Evolutionary conservation across 2,113 vertebrate genomes (phyloP).

Genomic region (Cromileptes altivelis): DNA sequence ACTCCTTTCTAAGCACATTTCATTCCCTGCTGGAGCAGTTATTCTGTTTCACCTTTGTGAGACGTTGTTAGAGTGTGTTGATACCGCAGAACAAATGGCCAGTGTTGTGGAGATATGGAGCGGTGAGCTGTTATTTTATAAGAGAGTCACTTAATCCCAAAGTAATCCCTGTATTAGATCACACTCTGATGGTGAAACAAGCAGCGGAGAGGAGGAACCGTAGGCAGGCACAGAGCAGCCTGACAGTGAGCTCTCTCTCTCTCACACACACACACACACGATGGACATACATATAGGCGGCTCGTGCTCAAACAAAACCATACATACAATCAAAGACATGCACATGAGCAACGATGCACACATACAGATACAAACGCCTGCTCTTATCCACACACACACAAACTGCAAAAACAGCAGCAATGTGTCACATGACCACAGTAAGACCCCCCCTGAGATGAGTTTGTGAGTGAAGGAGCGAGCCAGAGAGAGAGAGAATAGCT

Average conservation of each 20-base stretch:
- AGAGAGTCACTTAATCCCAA: slow-evolving; percentile 73
- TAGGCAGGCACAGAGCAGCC: slow-evolving; percentile 45
- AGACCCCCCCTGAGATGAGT: slow-evolving; percentile 58
- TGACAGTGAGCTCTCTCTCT: slow-evolving; percentile 9
- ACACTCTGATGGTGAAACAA: slow-evolving; percentile 70
- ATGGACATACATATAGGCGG: slow-evolving; percentile 13
- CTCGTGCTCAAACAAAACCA: slow-evolving; percentile 8
- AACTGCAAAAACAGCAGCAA: slow-evolving; percentile 47
- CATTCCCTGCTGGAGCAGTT: slow-evolving; percentile 16
- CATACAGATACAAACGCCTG: slow-evolving; percentile 28
- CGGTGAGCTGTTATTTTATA: slow-evolving; percentile 65
- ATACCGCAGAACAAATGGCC: slow-evolving; percentile 60
- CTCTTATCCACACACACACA: slow-evolving; percentile 24
- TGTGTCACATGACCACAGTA: slow-evolving; percentile 66
- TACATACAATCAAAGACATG: slow-evolving; percentile 21
- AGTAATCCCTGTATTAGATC: slow-evolving; percentile 78
- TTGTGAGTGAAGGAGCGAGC: slow-evolving; percentile 66
- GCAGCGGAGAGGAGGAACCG: slow-evolving; percentile 33
- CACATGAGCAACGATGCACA: slow-evolving; percentile 51
- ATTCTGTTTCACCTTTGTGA: slow-evolving; percentile 23
- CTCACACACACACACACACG: neutral
- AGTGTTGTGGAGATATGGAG: slow-evolving; percentile 53
- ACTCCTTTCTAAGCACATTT: slow-evolving; percentile 1
- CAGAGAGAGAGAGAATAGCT: slow-evolving; percentile 66
- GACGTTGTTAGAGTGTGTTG: slow-evolving; percentile 27